These are phyloP conservation scores for Cygnus atratus DNA, from an alignment of 2,113 vertebrate species.

Conservation along the genomic window DNA sequence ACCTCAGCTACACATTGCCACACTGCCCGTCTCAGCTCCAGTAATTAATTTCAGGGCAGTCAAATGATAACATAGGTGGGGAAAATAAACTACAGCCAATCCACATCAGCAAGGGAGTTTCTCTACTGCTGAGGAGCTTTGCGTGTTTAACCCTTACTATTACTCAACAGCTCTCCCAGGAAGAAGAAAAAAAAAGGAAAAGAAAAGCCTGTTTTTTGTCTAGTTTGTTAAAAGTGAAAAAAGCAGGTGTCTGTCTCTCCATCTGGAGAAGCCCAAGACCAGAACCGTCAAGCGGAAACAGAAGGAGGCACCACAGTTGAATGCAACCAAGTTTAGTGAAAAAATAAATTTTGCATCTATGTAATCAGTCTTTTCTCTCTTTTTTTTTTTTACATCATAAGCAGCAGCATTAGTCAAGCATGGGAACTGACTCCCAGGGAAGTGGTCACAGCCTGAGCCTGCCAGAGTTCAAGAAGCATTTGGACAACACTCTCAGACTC, in stretches of 20 bases:
- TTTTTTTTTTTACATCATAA: not conserved
- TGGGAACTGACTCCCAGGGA: too few relatives aligned
- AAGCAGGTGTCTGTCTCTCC: accelerated
- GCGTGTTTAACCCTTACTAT: accelerated
- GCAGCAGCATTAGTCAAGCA: not conserved
- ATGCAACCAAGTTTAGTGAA: not conserved
- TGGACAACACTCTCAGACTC: too few relatives aligned
- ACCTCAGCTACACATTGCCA: accelerated
- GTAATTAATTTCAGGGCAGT: not conserved
- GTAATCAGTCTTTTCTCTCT: not conserved
- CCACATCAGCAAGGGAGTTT: accelerated
- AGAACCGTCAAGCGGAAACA: accelerated
- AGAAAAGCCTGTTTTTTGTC: accelerated
- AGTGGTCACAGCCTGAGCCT: too few relatives aligned
- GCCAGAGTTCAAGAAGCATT: too few relatives aligned
- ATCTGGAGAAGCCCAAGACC: not conserved
- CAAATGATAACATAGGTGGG: not conserved
- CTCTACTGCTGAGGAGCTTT: not conserved
- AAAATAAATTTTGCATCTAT: not conserved
- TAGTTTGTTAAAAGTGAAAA: not conserved
- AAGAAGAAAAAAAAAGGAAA: not conserved
- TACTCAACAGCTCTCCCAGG: not conserved
- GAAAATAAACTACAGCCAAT: not conserved
- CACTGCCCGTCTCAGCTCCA: accelerated
- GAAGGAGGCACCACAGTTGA: accelerated